Evolutionary conservation across 2,113 vertebrate genomes (phyloP).

Genomic region (Clarias macrocephalus): DNA sequence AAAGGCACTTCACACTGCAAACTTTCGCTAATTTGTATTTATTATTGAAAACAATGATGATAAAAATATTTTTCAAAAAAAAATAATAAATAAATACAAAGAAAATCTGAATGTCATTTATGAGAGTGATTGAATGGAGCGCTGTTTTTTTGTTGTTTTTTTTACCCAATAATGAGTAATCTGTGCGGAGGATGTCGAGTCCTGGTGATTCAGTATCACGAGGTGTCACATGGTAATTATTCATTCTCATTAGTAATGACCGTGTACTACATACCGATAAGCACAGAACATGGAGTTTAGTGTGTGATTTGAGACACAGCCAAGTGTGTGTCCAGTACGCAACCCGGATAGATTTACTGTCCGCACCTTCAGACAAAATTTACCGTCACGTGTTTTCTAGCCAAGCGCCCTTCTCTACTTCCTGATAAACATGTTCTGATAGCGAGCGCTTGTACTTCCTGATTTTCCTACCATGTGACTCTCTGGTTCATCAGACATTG

Average conservation of each 20-base stretch:
- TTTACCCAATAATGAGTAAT: neutral
- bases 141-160: neutral
- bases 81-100: no score
- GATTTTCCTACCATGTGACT: conserved; percentile 81
- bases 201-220: neutral
- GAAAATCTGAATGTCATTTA: neutral
- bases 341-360: neutral
- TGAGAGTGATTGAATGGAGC: neutral
- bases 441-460: neutral
- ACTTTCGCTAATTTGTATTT: neutral
- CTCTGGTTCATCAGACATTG: conserved; percentile 93
- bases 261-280: neutral
- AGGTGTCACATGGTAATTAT: neutral
- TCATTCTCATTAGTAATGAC: neutral
- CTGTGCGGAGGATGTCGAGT: neutral
- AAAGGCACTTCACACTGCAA: neutral
- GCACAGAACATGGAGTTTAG: neutral
- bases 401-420: neutral
- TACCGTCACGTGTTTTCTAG: neutral
- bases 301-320: neutral
- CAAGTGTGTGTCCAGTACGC: neutral
- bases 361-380: neutral
- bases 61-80: no score
- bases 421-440: neutral
- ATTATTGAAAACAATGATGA: neutral